Evolutionary conservation across 1,140 invertebrate species (phyloP).

Genomic region (Bombus balteatus): DNA sequence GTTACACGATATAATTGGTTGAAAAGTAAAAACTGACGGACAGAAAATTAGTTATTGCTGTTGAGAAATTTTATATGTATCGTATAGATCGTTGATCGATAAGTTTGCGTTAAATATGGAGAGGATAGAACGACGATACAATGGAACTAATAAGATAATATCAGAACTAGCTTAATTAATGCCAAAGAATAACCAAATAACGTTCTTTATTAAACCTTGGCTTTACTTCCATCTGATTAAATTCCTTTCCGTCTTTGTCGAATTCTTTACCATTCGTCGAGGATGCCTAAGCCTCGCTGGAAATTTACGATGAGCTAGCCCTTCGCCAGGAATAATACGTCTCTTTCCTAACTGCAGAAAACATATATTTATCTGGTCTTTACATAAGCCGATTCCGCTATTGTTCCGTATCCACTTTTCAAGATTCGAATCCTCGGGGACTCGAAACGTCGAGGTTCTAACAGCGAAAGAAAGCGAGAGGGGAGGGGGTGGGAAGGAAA

Average conservation of each 20-base stretch:
- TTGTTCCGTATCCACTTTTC: conserved; percentile 43
- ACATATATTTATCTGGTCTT: conserved; percentile 52
- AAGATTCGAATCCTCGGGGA: conserved; percentile 32
- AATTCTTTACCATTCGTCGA: background rate
- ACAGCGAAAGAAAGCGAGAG: background rate
- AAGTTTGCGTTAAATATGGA: no score
- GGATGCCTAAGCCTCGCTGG: background rate
- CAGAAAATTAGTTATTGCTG: background rate
- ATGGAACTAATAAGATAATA: no score
- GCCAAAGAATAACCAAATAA: background rate
- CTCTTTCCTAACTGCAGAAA: background rate
- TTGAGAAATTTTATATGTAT: background rate
- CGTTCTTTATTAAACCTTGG: background rate
- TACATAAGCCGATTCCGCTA: conserved; percentile 49
- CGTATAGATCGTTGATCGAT: no score
- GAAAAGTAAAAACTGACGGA: background rate
- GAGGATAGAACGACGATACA: no score
- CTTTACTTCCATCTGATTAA: background rate
- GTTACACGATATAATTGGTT: background rate
- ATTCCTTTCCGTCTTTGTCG: background rate
- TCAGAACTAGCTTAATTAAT: no score
- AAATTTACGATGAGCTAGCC: conserved; percentile 14
- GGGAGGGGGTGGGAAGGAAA: conserved; percentile 26
- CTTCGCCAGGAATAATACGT: conserved; percentile 2
- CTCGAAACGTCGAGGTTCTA: background rate